Base-by-base conservation (phyloP, 2,113 vertebrate species). In the Lethenteron camtschaticum region DNA sequence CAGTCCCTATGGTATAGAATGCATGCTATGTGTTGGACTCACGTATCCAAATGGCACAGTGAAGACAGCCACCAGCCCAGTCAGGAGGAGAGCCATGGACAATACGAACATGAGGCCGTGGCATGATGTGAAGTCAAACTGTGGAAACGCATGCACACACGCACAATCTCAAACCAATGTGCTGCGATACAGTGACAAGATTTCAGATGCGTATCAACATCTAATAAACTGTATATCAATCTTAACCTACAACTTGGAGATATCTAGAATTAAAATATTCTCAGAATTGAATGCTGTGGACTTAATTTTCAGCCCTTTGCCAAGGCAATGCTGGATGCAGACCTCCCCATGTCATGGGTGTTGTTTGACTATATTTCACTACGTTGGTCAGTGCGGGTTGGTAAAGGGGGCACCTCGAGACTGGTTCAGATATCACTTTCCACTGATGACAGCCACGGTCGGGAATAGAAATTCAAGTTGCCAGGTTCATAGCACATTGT, bases 121-220 rank as follows among this genome's bases (percentile, higher is more conserved):
- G 77, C 79, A 94, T 72, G 87, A 86, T 11, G 89, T 95, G 78
- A 94, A 83, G 73, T 94, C 89, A 70, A 88, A 79, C 90, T 95
- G 79, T 0, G 60, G 55, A 56, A 70, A 69, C 55, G 68, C 41
- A 41, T 41, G 41, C 41, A 41, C 6, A 41, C 41, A 41, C 41
- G 41, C 41, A 41, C 6, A 6, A 41, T 41, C 41, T 41, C 41
- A 59, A 41, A 24, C 11, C 8, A n/a, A 11, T 13, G 18, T 70
- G 8, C n/a, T 24, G 13, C n/a, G 57, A 59, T 24, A n/a, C 57
- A 16, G 2, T 59, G 70, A n/a, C 16, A 59, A 55, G 57, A 8
- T 59, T 58, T 59, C 57, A 58, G 59, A 18, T 2, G 55, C 57
- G 55, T 68, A 9, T 55, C 63, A 57, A 4, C 57, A 71, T 74